Evolutionary conservation across 2,888 invertebrate species (phyloP), one percentile per base, ranked within the genome.

Genomic region (Labia minor): DNA sequence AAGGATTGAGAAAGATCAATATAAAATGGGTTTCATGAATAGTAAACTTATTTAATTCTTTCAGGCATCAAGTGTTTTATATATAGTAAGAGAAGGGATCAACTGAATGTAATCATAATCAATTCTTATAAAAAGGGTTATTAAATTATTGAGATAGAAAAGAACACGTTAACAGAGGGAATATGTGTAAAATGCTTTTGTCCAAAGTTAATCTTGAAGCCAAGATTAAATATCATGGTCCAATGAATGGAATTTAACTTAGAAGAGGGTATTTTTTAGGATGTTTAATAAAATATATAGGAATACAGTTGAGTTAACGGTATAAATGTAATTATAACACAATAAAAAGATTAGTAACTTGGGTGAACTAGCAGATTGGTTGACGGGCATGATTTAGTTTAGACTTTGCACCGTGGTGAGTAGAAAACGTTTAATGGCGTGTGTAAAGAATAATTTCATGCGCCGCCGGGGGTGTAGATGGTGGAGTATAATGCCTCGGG

Each of bases 381-480:
- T 49, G 65, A 11, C 49, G 16, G 10, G 14, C 37, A 19, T 21
- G 18, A 16, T 21, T 18, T 49, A 19, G 49, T 21, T 11, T 37
- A 61, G 21, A 21, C 49, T 49, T 21, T 49, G 65, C 16, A 49
- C 49, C 49, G 49, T n/a, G 16, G 49, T 49, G 49, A 49, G 49
- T 49, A 16, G 19, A 64, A 62, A 33, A 63, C 37, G 67, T 65
- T 68, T 64, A 67, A 67, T 69, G 69, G 69, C 62, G 66, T 69
- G 69, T 69, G 67, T 66, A 67, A 69, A 69, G 69, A 67, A 69
- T 68, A 68, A 69, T 69, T 69, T 69, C 67, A 66, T 66, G 69
- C 66, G 33, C 67, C 66, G 65, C 62, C 62, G 66, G 64, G 65
- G 61, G 20, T 61, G 69, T 69, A 61, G 33, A 26, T 33, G 63